Evolutionary conservation across 2,113 vertebrate genomes (phyloP), one percentile per base, ranked within the genome.

Genomic region (Pelecanus crispus): DNA sequence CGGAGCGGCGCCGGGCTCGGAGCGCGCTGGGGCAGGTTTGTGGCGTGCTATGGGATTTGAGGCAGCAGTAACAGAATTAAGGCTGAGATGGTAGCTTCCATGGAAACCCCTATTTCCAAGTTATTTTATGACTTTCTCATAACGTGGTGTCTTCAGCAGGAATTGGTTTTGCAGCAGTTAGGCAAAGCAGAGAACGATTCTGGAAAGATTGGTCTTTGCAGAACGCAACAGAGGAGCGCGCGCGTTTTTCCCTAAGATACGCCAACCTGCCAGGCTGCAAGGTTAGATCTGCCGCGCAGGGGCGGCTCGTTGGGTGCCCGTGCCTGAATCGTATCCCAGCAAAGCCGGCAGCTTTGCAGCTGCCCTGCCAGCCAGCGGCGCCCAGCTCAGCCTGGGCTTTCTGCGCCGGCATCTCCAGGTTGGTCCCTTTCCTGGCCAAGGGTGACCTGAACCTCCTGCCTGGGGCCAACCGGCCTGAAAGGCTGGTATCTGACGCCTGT

Each of bases 21-120:
- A 5, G 72, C 3, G 0, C 72, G 2, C 70, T 3, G 22, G 53
- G 45, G 18, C 0, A 7, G 71, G n/a, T 59, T 21, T 78, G 59
- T 40, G 40, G 31, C 62, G 1, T 36, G 7, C 80, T 20, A 7
- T 29, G 72, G 83, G 59, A 44, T 62, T 58, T 4, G 73, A 88
- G 72, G 71, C n/a, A 80, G 88, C 63, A 38, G 63, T 10, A 31
- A 12, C 12, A 50, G 90, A 86, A 72, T 61, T 20, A 36, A 88
- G 86, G 70, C 81, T 6, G 58, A 63, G 59, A 9, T 21, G 34
- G 40, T 42, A 82, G 78, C 92, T 94, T 94, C 93, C 94, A 82
- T 94, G 81, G 81, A 95, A 96, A 94, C 77, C 79, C 92, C 52
- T 28, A 44, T 79, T 91, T 77, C 81, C 80, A 52, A 18, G 75